Conservation (phyloP, 2,797 vertebrate genomes). For the Hyperoplus lanceolatus region DNA sequence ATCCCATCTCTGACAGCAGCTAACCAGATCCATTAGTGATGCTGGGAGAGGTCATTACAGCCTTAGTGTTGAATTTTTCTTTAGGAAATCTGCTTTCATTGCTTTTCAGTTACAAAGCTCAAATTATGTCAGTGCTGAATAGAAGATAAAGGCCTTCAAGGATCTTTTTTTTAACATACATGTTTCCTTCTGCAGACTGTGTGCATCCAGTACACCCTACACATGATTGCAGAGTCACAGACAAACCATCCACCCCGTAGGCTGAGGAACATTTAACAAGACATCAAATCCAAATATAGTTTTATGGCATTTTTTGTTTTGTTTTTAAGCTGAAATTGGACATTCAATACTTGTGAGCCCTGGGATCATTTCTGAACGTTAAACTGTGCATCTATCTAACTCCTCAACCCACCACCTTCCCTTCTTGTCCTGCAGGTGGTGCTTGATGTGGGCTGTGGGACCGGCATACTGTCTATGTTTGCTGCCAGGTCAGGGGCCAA, state of each 20-base stretch:
- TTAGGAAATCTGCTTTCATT: too few species aligned
- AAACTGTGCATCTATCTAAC: background rate
- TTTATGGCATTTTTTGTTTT: background rate
- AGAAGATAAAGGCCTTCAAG: too few species aligned
- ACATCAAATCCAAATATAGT: background rate
- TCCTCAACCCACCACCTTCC: background rate
- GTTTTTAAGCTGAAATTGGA: background rate
- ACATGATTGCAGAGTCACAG: background rate
- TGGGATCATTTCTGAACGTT: background rate
- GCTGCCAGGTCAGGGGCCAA: constrained; percentile 93
- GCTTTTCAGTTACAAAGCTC: too few species aligned
- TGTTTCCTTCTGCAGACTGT: background rate
- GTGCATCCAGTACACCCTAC: background rate
- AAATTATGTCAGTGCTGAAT: too few species aligned
- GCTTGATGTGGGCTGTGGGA: constrained; percentile 96
- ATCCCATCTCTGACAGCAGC: background rate
- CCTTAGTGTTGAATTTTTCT: too few species aligned
- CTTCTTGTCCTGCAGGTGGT: constrained; percentile 86
- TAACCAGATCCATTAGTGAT: background rate
- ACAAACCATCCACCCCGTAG: background rate
- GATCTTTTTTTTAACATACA: background rate
- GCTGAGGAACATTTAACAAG: background rate
- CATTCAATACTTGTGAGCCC: background rate
- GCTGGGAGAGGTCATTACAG: background rate
- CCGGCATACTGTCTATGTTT: constrained; percentile 97